Percentiles rank a stretch among this genome's conserved stretches.
Conservation (phyloP, 2,797 vertebrate genomes). For the Morelia viridis region DNA sequence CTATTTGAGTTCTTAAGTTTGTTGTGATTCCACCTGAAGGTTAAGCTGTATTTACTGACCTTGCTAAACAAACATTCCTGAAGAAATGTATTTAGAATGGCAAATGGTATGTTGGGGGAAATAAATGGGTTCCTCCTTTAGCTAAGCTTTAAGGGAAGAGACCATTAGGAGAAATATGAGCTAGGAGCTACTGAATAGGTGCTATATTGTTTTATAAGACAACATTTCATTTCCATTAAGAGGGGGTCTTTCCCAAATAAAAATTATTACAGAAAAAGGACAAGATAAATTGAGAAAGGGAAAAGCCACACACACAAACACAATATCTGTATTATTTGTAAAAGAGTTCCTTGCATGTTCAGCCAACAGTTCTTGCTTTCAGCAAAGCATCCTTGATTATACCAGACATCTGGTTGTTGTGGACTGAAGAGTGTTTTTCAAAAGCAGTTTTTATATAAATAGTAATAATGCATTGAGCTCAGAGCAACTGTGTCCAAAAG, state of each 20-base stretch:
- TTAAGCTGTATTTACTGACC: neutral
- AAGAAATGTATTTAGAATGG: neutral
- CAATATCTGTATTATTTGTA: neutral
- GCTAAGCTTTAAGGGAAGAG: neutral
- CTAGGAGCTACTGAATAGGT: neutral
- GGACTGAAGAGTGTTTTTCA: conserved; percentile 4
- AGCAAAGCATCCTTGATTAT: conserved; percentile 26
- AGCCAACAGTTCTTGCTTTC: neutral
- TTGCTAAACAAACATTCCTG: neutral
- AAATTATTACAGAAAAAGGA: neutral
- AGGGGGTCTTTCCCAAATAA: conserved; percentile 14
- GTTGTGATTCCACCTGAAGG: neutral
- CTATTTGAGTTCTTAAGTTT: neutral
- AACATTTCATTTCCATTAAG: neutral
- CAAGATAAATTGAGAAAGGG: neutral
- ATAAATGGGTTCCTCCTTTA: neutral
- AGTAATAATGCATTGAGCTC: conserved; percentile 7
- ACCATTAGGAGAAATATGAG: rapidly evolving
- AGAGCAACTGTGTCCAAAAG: conserved; percentile 18
- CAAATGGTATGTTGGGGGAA: neutral
- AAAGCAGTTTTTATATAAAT: conserved; percentile 5
- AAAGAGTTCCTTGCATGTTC: conserved; percentile 6
- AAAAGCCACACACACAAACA: neutral
- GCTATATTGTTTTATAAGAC: neutral
- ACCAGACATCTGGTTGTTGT: conserved; percentile 25